A percentile compares a stretch with the other conserved stretches of the same genome.
Evolutionary conservation across 2,888 invertebrate species (phyloP).

Genomic region (Caenorhabditis plicata): DNA sequence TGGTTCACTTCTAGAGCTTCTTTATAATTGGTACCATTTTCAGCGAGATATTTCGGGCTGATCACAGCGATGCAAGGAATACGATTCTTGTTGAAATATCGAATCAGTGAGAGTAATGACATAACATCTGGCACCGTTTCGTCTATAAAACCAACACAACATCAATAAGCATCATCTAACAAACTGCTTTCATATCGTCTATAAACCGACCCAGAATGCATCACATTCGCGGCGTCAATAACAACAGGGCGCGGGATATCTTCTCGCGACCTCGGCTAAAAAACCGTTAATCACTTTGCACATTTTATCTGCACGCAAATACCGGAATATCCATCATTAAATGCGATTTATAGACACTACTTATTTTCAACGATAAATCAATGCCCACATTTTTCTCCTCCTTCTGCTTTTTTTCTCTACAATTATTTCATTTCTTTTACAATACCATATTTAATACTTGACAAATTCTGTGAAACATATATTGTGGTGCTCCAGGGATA

Average conservation of each 20-base stretch:
- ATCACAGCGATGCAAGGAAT: constrained; percentile 19
- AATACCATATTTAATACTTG: no score
- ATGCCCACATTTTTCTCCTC: no score
- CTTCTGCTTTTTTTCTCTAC: no score
- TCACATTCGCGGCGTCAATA: constrained; percentile 25
- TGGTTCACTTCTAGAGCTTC: constrained; percentile 7
- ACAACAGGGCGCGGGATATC: constrained; percentile 13
- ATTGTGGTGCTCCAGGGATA: no score
- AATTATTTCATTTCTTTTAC: no score
- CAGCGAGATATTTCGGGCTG: constrained; percentile 11
- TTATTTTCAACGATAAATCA: no score
- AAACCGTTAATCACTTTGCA: no score
- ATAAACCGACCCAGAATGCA: constrained; percentile 24
- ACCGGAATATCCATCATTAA: no score
- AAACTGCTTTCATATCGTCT: neutral
- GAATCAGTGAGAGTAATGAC: constrained; percentile 13
- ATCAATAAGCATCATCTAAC: neutral
- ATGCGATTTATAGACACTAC: no score
- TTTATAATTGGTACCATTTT: constrained; percentile 9
- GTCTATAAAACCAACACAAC: neutral
- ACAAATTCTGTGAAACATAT: no score
- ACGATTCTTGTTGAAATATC: constrained; percentile 13
- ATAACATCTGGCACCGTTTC: constrained; percentile 20
- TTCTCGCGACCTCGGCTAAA: no score
- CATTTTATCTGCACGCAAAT: no score